Evolutionary conservation across 2,113 vertebrate species (phyloP).

Genomic region (Chitala chitala): DNA sequence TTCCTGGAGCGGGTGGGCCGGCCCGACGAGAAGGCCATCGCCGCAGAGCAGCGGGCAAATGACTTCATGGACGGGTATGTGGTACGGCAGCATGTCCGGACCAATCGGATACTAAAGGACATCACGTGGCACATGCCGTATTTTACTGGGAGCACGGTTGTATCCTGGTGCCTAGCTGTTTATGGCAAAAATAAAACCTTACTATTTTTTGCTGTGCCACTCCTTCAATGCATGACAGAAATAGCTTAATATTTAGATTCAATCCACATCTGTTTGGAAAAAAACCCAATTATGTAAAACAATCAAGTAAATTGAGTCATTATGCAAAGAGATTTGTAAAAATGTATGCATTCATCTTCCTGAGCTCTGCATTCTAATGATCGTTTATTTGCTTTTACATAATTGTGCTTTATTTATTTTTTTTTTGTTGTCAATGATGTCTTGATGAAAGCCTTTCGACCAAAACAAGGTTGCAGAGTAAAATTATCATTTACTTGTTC

Average conservation of each 20-base stretch:
- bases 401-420: background rate
- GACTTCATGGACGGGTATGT: constrained; percentile 94
- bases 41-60: constrained; percentile 91
- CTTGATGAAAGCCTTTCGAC: background rate
- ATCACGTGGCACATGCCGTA: no score
- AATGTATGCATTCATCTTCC: background rate
- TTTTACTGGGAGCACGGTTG: no score
- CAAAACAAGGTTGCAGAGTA: background rate
- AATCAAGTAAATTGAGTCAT: no score
- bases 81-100: background rate
- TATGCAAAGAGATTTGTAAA: no score
- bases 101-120: no score
- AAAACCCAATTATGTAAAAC: no score
- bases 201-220: no score
- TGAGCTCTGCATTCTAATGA: background rate
- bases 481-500: background rate
- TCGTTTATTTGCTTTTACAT: background rate
- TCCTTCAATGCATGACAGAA: no score
- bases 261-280: no score
- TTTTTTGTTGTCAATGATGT: background rate
- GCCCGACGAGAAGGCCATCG: constrained; percentile 95
- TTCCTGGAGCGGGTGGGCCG: constrained; percentile 92
- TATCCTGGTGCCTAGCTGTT: no score
- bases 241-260: no score
- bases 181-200: no score